Percentiles rank a stretch among this genome's conserved stretches.
Conservation (phyloP, 2,113 vertebrate species). For the Cyphomyrus plagiostoma region DNA sequence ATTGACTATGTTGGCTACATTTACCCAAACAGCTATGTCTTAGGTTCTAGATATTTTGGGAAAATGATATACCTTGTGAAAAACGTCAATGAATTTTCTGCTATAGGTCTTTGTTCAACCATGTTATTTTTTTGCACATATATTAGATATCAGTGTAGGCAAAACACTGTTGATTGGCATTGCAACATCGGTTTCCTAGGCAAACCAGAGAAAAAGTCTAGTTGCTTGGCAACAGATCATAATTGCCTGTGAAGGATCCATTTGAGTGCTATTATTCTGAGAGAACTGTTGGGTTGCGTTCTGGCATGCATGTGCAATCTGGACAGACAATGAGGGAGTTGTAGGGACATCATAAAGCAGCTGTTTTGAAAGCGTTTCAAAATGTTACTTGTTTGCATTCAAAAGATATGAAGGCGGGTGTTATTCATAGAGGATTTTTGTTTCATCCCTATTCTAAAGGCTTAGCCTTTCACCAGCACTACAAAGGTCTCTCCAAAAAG, state of each 20-base stretch:
- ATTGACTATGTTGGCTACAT: neutral
- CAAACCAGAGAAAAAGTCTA: constrained; percentile 31
- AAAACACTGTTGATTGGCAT: constrained; percentile 37
- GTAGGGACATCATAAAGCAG: constrained; percentile 9
- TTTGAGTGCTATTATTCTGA: constrained; percentile 46
- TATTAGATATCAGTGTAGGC: constrained; percentile 10
- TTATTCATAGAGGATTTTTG: neutral
- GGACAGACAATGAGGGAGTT: neutral
- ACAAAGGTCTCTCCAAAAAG: neutral
- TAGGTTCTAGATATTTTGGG: neutral
- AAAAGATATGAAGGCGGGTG: neutral
- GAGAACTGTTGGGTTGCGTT: constrained; percentile 27
- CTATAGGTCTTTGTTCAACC: neutral
- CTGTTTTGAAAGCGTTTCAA: constrained; percentile 18
- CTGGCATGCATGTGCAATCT: constrained; percentile 11
- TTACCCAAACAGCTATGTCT: neutral
- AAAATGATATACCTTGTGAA: neutral
- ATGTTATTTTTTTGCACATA: neutral
- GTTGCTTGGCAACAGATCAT: constrained; percentile 55
- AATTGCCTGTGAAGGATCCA: constrained; percentile 49
- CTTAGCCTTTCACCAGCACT: neutral
- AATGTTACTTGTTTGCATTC: constrained; percentile 1
- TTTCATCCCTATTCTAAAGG: neutral
- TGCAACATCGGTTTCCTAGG: constrained; percentile 32
- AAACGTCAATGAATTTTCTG: neutral